Evolutionary conservation across 2,113 vertebrate genomes (phyloP).

Genomic region (Oncorhynchus nerka): DNA sequence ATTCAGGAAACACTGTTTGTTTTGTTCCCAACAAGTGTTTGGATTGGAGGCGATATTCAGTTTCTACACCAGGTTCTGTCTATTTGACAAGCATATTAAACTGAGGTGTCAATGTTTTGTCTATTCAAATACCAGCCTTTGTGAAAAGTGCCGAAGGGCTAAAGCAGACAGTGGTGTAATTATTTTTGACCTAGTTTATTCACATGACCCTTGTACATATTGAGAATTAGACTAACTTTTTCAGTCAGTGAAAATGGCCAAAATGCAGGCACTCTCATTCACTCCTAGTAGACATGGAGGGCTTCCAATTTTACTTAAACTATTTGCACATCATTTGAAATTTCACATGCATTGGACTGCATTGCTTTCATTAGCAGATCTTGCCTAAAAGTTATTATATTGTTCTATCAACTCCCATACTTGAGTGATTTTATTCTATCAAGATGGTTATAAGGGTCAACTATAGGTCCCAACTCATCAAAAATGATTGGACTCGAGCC

Average conservation of each 20-base stretch:
- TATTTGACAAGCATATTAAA: slow-evolving; percentile 26
- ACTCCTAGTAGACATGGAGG: too few relatives aligned
- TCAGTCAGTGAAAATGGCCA: too few relatives aligned
- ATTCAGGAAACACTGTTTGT: slow-evolving; percentile 42
- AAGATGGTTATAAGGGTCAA: slow-evolving; percentile 3
- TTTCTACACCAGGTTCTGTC: slow-evolving; percentile 21
- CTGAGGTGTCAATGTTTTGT: background rate
- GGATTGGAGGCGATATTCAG: slow-evolving; percentile 1
- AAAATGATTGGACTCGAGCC: slow-evolving; percentile 52
- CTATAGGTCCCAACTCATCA: slow-evolving; percentile 46
- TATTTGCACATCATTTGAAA: too few relatives aligned
- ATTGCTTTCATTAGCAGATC: background rate
- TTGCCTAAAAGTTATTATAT: background rate
- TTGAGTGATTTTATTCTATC: background rate
- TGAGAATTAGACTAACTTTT: too few relatives aligned
- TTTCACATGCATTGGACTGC: background rate
- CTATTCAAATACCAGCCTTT: background rate
- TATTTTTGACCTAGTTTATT: too few relatives aligned
- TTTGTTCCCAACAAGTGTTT: slow-evolving; percentile 38
- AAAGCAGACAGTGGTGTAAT: too few relatives aligned
- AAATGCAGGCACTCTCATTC: too few relatives aligned
- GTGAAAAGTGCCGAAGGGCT: too few relatives aligned
- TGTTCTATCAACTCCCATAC: background rate
- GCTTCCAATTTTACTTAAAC: too few relatives aligned
- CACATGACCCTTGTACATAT: too few relatives aligned